Base-by-base conservation (phyloP, 2,113 vertebrate genomes). In the Parotia lawesii region DNA sequence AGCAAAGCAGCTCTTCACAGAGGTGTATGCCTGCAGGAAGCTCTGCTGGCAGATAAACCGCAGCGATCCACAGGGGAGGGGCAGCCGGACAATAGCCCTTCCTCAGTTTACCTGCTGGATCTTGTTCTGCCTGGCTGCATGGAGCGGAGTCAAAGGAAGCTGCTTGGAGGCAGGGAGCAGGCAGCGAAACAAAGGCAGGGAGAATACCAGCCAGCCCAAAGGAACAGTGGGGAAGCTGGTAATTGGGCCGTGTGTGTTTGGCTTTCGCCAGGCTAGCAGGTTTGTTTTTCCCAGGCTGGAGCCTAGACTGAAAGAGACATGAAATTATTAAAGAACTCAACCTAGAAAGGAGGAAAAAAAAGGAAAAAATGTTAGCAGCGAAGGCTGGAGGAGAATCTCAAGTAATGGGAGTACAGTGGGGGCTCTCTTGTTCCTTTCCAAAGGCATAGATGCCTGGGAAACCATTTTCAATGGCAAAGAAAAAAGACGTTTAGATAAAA, bases 241-340 rank as follows among this genome's bases (percentile, higher is more conserved):
- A 96, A 96, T 96, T 96, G 96, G 96, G 92, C 79, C 12, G 11
- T 71, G 90, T 86, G 85, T 86, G 70, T 93, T 95, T 93, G 86
- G 95, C 91, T 96, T 96, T 94, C 79, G 40, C 89, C 80, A 96
- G 70, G 80, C 90, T 89, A 71, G 93, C 95, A 96, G 96, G 96
- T 96, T 96, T 96, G 93, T 95, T 96, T 94, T 96, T 96, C 96
- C 93, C 95, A 96, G 95, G 86, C 95, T 96, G 92, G 27, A 96
- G 95, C 56, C 86, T 56, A 77, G 76, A 83, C 83, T 96, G 88
- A 96, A 96, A 96, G 95, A 95, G 83, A 93, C 84, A 86, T 2
- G 0, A 67, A 93, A 84, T 71, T 94, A 90, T 84, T 92, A 96
- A 92, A 95, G 95, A 90, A 50, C 40, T 86, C 69, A 89, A 87